Evolutionary conservation across 2,797 vertebrate species (phyloP).

Genomic region (Harpagifer antarcticus): DNA sequence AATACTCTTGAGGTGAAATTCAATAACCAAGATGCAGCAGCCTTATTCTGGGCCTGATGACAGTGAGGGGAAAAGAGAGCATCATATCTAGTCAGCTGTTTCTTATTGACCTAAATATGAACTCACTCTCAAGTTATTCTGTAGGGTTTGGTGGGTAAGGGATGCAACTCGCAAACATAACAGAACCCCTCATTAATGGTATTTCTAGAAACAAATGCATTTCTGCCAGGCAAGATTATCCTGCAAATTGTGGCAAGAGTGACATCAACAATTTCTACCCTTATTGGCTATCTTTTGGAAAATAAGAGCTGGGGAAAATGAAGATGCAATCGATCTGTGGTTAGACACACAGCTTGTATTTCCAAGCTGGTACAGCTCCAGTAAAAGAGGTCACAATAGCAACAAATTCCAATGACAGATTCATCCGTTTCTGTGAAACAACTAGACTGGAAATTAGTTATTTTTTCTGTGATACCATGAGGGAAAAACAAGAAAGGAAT

Average conservation of each 20-base stretch:
- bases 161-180: slow-evolving; percentile 60
- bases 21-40: slow-evolving; percentile 20
- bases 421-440: slow-evolving; percentile 19
- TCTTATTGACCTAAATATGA: slow-evolving; percentile 70
- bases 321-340: slow-evolving; percentile 56
- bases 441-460: slow-evolving; percentile 16
- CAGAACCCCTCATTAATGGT: slow-evolving; percentile 73
- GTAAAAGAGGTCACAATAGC: slow-evolving; percentile 12
- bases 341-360: slow-evolving; percentile 53
- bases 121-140: slow-evolving; percentile 58
- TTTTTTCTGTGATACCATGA: slow-evolving; percentile 1
- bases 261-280: slow-evolving; percentile 63
- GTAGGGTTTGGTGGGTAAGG: slow-evolving; percentile 52
- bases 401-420: background rate
- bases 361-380: slow-evolving; percentile 22
- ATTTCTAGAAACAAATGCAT: slow-evolving; percentile 75
- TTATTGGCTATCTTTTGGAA: slow-evolving; percentile 55
- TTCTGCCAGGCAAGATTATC: slow-evolving; percentile 60
- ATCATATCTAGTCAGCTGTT: slow-evolving; percentile 64
- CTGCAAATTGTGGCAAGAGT: slow-evolving; percentile 56
- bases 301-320: slow-evolving; percentile 54
- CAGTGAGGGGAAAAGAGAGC: slow-evolving; percentile 31
- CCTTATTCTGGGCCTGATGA: slow-evolving; percentile 34
- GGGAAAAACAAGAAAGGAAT: slow-evolving; percentile 6
- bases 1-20: slow-evolving; percentile 34